Evolutionary conservation across 2,888 invertebrate species (phyloP), one percentile per base, ranked within the genome.

Genomic region (Aporophyla nigra): DNA sequence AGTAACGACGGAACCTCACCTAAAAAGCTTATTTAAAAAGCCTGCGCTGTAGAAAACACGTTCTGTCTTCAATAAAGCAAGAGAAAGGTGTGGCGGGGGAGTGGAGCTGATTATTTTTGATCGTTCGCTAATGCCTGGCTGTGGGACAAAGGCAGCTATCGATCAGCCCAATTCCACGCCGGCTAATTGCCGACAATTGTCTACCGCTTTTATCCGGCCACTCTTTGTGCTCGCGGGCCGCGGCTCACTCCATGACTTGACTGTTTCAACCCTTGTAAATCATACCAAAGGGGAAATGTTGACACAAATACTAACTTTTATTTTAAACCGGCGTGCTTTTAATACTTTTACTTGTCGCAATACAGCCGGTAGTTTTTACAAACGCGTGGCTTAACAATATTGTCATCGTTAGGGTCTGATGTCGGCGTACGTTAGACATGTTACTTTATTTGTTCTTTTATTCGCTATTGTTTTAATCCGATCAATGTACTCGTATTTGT

Each of bases 121-220:
- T 91, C 90, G 91, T 85, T 82, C 91, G 91, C 90, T 93, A 93
- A 93, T 93, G 92, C 88, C 83, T 78, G 86, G 84, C 81, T 76
- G 68, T 72, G 76, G 87, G 89, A 94, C 93, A 94, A 93, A 92
- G 88, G 91, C 88, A 71, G 81, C 89, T 89, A 94, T 94, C 93
- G 94, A 94, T 93, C 92, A 92, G 91, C 89, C 90, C 89, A 91
- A 93, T 92, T 92, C 91, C 89, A 91, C 89, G 91, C 87, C 69
- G 88, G 90, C 94, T 95, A 95, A 95, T 95, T 94, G 93, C 93
- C 93, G 88, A 93, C 88, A 86, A 88, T 95, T 94, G 93, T 94
- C 94, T 94, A 87, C 87, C 78, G 90, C 93, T 89, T 93, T 93
- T 92, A 93, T 93, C 87, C 90, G 87, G 82, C 88, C 88, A 91